Conservation (phyloP, 2,113 vertebrate species). For the Emydocephalus ijimae region DNA sequence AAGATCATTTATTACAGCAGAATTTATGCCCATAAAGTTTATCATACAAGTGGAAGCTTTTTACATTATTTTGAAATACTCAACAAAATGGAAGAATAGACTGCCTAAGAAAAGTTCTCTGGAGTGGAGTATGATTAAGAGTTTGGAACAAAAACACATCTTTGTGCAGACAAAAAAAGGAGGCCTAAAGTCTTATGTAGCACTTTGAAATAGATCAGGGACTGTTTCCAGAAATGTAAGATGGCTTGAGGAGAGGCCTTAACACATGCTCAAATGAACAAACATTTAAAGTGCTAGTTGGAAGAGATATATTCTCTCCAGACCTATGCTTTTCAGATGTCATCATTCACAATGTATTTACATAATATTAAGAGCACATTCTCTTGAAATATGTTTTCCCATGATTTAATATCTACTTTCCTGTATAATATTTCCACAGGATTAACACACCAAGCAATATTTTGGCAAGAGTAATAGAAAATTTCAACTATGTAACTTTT, state of each 20-base stretch:
- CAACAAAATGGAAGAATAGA: neutral
- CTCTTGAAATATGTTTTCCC: neutral
- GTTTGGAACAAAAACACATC: neutral
- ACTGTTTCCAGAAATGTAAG: neutral
- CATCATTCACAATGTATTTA: neutral
- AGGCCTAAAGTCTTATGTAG: neutral
- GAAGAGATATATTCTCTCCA: neutral
- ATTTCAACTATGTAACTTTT: neutral
- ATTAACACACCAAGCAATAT: neutral
- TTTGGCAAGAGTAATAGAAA: neutral
- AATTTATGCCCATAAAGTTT: neutral
- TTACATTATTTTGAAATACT: neutral
- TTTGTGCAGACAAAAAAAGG: neutral
- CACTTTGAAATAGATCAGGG: neutral
- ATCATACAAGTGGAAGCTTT: neutral
- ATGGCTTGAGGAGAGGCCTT: neutral
- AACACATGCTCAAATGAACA: neutral
- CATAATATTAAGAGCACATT: neutral
- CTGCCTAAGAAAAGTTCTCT: neutral
- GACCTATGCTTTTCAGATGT: neutral
- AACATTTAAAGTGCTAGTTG: neutral
- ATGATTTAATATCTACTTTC: neutral
- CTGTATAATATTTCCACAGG: neutral
- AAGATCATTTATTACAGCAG: neutral
- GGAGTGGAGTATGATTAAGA: neutral